Evolutionary conservation across 2,113 vertebrate species (phyloP).

Genomic region (Rattus rattus): DNA sequence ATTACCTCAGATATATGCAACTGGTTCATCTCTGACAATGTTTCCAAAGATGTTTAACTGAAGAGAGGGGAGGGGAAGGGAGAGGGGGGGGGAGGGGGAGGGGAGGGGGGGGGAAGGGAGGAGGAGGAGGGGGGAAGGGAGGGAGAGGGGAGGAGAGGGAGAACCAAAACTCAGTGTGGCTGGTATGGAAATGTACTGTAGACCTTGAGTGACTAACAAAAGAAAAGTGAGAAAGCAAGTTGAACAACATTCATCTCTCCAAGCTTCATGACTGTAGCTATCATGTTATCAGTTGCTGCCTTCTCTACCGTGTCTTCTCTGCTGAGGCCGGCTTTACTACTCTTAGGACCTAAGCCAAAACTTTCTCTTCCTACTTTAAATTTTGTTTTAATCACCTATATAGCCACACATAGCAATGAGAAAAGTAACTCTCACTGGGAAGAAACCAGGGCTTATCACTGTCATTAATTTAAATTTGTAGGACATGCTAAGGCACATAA

Average conservation of each 20-base stretch:
- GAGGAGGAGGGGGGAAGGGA: too few relatives aligned
- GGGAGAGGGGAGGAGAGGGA: too few relatives aligned
- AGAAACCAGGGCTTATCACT: background rate
- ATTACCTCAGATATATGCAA: background rate
- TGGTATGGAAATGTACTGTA: background rate
- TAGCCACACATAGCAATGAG: background rate
- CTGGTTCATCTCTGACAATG: background rate
- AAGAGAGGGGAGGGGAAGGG: too few relatives aligned
- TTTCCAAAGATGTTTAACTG: background rate
- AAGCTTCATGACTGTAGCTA: too few relatives aligned
- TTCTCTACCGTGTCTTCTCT: too few relatives aligned
- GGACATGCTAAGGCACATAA: background rate
- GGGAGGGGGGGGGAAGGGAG: too few relatives aligned
- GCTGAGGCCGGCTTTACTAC: rapidly evolving
- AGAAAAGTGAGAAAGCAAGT: background rate
- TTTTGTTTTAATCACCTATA: background rate
- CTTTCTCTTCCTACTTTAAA: background rate
- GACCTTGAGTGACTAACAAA: rapidly evolving
- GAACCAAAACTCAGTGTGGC: background rate
- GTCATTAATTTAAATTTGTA: background rate
- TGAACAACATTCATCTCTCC: background rate
- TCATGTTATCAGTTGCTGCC: background rate
- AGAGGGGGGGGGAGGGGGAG: too few relatives aligned
- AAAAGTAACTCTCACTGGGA: background rate
- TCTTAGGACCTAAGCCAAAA: background rate